Conservation (phyloP, 2,113 vertebrate genomes). For the Lontra canadensis region DNA sequence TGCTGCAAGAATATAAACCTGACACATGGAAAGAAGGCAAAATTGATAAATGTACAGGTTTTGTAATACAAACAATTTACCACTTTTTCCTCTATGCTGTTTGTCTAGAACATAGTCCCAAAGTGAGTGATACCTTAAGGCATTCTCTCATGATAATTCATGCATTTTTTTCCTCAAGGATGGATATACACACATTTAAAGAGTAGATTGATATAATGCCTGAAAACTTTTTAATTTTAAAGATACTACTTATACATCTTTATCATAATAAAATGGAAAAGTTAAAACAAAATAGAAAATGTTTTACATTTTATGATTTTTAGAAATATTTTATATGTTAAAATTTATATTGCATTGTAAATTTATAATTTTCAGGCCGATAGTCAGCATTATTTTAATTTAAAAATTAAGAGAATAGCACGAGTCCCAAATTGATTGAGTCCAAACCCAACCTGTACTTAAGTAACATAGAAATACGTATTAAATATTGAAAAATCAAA, state of each 20-base stretch:
- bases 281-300: constrained; percentile 32
- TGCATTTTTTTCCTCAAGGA: not conserved
- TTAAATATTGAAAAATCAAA: constrained; percentile 15
- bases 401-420: constrained; percentile 62
- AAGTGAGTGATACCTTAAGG: not conserved
- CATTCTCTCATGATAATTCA: not conserved
- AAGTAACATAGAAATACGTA: constrained; percentile 13
- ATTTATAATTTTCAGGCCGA: not conserved
- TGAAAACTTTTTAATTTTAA: constrained; percentile 20
- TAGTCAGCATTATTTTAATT: constrained; percentile 45
- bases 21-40: not conserved
- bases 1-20: not conserved
- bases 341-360: constrained; percentile 67
- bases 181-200: not conserved
- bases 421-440: constrained; percentile 68
- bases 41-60: not conserved
- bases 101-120: not conserved
- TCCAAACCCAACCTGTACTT: not conserved
- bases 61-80: not conserved
- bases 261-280: constrained; percentile 44
- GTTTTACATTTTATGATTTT: not conserved
- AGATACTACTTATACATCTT: not conserved
- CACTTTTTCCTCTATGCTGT: not conserved
- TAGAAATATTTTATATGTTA: constrained; percentile 66
- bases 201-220: not conserved